Percentiles rank a stretch among this genome's conserved stretches.
Conservation (phyloP, 2,113 vertebrate genomes). For the Nasalis larvatus region DNA sequence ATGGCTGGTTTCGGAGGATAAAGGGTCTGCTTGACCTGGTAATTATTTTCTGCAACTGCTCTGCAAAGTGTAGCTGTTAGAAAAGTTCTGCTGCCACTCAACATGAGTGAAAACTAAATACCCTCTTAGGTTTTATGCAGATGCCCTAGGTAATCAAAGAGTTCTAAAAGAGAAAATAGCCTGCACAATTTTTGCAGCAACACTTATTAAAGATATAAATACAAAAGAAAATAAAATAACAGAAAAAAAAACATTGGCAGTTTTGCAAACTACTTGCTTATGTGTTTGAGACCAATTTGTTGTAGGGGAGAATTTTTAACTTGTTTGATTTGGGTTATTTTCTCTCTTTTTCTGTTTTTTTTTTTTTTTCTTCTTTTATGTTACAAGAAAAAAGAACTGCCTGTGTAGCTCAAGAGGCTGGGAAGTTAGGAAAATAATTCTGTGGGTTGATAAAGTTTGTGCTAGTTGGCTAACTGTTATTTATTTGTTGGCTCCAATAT, state of each 20-base stretch:
- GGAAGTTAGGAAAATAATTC: background rate
- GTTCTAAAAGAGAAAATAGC: background rate
- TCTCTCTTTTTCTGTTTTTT: background rate
- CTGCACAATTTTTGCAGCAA: background rate
- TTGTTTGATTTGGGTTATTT: background rate
- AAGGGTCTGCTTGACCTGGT: background rate
- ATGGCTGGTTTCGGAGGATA: background rate
- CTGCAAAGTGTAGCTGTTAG: background rate
- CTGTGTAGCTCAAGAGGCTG: background rate
- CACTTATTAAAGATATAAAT: constrained; percentile 1
- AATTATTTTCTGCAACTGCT: constrained; percentile 15
- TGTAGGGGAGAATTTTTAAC: background rate
- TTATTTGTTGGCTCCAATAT: background rate
- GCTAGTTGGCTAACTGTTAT: background rate
- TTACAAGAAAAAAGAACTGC: background rate
- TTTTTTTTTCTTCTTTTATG: background rate
- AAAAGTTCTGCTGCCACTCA: background rate
- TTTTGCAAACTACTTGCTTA: background rate
- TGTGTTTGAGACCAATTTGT: background rate
- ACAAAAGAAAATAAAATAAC: background rate
- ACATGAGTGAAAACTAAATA: background rate
- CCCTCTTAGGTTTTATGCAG: background rate
- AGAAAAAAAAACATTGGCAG: background rate
- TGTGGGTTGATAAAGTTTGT: background rate
- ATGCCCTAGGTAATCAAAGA: background rate